Evolutionary conservation across 2,113 vertebrate species (phyloP).

Genomic region (Haemorhous mexicanus): DNA sequence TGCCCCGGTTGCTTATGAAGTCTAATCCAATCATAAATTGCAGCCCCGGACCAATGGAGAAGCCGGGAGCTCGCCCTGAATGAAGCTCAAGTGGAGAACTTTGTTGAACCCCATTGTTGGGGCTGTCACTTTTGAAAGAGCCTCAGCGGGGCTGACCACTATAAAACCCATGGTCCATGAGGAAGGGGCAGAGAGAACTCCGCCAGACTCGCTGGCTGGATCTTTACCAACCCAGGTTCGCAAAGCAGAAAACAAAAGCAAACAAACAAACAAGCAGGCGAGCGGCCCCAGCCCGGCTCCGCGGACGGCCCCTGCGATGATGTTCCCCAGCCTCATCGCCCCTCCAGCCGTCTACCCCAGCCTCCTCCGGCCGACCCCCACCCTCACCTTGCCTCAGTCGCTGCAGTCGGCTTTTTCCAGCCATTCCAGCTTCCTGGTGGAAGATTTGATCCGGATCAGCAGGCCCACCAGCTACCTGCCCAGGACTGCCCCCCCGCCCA

Average conservation of each 20-base stretch:
- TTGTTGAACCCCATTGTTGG: slow-evolving; percentile 91
- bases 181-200: slow-evolving; percentile 70
- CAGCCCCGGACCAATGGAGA: slow-evolving; percentile 83
- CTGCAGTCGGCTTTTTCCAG: slow-evolving; percentile 80
- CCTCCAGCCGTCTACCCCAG: slow-evolving; percentile 88
- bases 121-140: slow-evolving; percentile 88
- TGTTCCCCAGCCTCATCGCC: slow-evolving; percentile 91
- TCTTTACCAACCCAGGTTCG: slow-evolving; percentile 49
- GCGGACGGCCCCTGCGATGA: slow-evolving; percentile 74
- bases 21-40: slow-evolving; percentile 99
- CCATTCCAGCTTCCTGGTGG: slow-evolving; percentile 90
- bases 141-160: slow-evolving; percentile 73
- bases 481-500: slow-evolving; percentile 71
- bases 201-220: slow-evolving; percentile 58
- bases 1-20: slow-evolving; percentile 90
- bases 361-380: slow-evolving; percentile 82
- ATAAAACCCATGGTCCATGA: slow-evolving; percentile 84
- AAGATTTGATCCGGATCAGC: slow-evolving; percentile 89
- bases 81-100: slow-evolving; percentile 91
- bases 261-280: background rate
- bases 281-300: background rate
- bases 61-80: slow-evolving; percentile 76
- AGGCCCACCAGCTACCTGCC: slow-evolving; percentile 80
- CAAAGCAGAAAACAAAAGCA: slow-evolving; percentile 34
- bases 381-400: slow-evolving; percentile 82